phyloP scores from a whole-genome alignment of 2,888 invertebrate genomes.

The Yponomeuta sedellus region DNA sequence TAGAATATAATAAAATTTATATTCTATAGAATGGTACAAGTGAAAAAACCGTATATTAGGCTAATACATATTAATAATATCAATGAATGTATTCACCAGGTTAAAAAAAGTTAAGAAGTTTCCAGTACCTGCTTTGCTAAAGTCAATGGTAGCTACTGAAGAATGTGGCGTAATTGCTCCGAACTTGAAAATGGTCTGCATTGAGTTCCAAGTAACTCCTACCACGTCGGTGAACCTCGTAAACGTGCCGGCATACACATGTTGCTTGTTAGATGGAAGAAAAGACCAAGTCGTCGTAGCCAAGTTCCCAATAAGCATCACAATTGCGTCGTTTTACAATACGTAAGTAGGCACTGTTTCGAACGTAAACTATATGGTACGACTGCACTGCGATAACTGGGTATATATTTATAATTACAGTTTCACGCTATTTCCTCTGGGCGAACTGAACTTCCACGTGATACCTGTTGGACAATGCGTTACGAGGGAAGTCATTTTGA shows the following conservation, averaged over 20 bases:
- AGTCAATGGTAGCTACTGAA: constrained; percentile 48
- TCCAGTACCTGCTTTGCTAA: constrained; percentile 55
- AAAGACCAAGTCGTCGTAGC: constrained; percentile 65
- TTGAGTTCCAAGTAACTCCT: constrained; percentile 62
- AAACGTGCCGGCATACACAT: constrained; percentile 59
- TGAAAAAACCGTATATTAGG: too few species aligned
- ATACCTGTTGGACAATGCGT: constrained; percentile 70
- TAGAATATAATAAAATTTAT: too few species aligned
- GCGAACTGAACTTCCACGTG: constrained; percentile 77
- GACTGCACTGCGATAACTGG: too few species aligned
- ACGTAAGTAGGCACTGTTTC: constrained; percentile 42
- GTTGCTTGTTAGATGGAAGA: constrained; percentile 61
- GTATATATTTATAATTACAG: constrained; percentile 40
- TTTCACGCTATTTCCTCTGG: constrained; percentile 75
- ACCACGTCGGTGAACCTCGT: constrained; percentile 57
- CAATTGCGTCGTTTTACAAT: constrained; percentile 67
- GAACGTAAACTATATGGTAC: background rate
- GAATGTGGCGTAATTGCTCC: constrained; percentile 55
- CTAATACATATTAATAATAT: too few species aligned
- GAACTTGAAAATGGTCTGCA: constrained; percentile 37
- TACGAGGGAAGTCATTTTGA: constrained; percentile 71
- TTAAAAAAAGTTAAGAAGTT: constrained; percentile 66
- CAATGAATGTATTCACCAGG: constrained; percentile 29
- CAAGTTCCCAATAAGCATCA: constrained; percentile 61
- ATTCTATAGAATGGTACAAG: too few species aligned